Conservation (phyloP, 64 coral and sea anemone genomes). For the Pachyseris speciosa region DNA sequence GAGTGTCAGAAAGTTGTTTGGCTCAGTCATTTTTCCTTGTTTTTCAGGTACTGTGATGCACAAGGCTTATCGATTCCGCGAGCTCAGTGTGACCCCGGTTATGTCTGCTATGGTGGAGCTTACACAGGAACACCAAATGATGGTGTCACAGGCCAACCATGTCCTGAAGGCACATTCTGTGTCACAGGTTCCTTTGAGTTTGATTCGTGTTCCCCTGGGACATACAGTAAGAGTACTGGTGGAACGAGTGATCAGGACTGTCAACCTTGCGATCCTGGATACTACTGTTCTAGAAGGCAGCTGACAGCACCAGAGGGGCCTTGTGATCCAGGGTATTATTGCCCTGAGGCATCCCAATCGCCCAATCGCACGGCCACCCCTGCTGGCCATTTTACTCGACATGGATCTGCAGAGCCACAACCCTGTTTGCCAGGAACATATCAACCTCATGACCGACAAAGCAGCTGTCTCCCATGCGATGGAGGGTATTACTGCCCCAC, state of each 20-base stretch:
- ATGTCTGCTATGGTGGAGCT: conserved; percentile 86
- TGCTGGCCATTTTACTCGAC: conserved; percentile 81
- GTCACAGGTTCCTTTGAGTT: conserved; percentile 91
- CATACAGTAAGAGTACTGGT: conserved; percentile 90
- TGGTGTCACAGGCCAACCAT: conserved; percentile 85
- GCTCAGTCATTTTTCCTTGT: background rate
- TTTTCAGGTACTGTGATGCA: conserved; percentile 93
- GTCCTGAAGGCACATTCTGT: conserved; percentile 93
- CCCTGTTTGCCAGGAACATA: conserved; percentile 92
- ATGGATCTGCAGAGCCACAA: conserved; percentile 84
- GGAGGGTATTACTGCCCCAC: conserved; percentile 81
- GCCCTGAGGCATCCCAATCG: conserved; percentile 78
- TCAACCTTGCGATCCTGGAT: conserved; percentile 86
- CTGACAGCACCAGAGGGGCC: conserved; percentile 90
- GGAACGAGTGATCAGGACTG: conserved; percentile 99
- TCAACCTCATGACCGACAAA: conserved; percentile 86
- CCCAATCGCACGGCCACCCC: conserved; percentile 81
- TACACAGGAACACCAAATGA: conserved; percentile 94
- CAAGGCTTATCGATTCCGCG: conserved; percentile 94
- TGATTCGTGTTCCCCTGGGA: conserved; percentile 86
- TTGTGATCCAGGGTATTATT: conserved; percentile 92
- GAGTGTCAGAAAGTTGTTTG: background rate
- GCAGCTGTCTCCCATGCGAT: conserved; percentile 78
- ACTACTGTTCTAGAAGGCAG: conserved; percentile 81
- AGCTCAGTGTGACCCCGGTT: conserved; percentile 93